A percentile compares a stretch with the other conserved stretches of the same genome.
Evolutionary conservation across 2,113 vertebrate species (phyloP).

Genomic region (Pollachius pollachius): DNA sequence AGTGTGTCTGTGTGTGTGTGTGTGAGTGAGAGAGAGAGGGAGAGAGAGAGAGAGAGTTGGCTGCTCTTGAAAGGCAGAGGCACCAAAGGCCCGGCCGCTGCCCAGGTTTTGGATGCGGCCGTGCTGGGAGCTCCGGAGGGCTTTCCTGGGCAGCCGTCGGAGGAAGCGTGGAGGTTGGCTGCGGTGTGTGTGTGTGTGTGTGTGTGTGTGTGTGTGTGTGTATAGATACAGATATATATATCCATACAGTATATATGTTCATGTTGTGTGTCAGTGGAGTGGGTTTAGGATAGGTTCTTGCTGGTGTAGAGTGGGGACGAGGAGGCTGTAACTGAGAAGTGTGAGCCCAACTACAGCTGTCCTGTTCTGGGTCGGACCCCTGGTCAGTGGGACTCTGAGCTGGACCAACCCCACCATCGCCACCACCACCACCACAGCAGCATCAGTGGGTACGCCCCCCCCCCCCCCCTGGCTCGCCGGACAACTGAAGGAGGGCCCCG

Average conservation of each 20-base stretch:
- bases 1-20: conserved; percentile 12
- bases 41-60: conserved; percentile 64
- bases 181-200: neutral
- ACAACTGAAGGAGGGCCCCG: too few species aligned
- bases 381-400: conserved; percentile 47
- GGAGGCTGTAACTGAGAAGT: conserved; percentile 67
- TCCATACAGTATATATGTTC: too few species aligned
- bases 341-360: conserved; percentile 59
- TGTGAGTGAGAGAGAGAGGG: conserved; percentile 33
- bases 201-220: too few species aligned
- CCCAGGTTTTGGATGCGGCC: conserved; percentile 59
- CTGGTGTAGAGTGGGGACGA: conserved; percentile 25
- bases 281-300: neutral
- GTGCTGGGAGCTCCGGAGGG: conserved; percentile 60
- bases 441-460: too few species aligned
- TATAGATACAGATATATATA: too few species aligned
- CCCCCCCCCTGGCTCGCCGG: too few species aligned
- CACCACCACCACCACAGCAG: too few species aligned
- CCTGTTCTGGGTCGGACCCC: conserved; percentile 50
- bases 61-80: conserved; percentile 68
- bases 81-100: conserved; percentile 55
- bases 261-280: neutral
- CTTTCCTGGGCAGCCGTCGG: conserved; percentile 50
- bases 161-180: conserved; percentile 7
- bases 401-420: neutral